phyloP scores from a whole-genome alignment of 2,113 vertebrate genomes.

The Hydrochoerus hydrochaeris region DNA sequence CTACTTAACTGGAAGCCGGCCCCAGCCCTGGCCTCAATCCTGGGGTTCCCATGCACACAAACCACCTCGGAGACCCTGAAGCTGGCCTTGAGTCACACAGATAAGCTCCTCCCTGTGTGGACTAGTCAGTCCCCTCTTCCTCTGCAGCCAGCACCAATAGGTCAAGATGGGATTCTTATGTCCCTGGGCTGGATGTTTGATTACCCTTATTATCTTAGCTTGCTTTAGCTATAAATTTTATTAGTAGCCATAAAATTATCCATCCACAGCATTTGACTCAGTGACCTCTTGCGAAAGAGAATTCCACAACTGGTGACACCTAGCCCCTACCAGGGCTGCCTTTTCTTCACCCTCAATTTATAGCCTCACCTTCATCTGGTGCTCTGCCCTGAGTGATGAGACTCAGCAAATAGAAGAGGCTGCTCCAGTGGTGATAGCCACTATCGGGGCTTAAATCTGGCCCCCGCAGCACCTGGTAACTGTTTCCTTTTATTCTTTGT shows the following conservation, averaged over 20 bases:
- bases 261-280: slow-evolving; percentile 78
- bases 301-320: slow-evolving; percentile 56
- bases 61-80: background rate
- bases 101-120: slow-evolving; percentile 51
- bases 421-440: background rate
- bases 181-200: slow-evolving; percentile 70
- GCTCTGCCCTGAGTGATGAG: background rate
- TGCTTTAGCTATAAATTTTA: slow-evolving; percentile 84
- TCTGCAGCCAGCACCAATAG: background rate
- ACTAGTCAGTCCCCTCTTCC: background rate
- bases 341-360: slow-evolving; percentile 74
- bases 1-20: background rate
- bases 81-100: slow-evolving; percentile 53
- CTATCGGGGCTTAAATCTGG: slow-evolving; percentile 63
- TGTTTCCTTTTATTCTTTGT: slow-evolving; percentile 39
- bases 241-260: slow-evolving; percentile 85
- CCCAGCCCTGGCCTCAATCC: background rate
- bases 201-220: slow-evolving; percentile 82
- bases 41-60: background rate
- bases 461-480: background rate
- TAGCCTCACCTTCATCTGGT: background rate
- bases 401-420: slow-evolving; percentile 40
- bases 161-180: slow-evolving; percentile 65
- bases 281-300: slow-evolving; percentile 74
- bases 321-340: background rate